Conservation (phyloP, 2,113 vertebrate species). For the Calcarius ornatus region DNA sequence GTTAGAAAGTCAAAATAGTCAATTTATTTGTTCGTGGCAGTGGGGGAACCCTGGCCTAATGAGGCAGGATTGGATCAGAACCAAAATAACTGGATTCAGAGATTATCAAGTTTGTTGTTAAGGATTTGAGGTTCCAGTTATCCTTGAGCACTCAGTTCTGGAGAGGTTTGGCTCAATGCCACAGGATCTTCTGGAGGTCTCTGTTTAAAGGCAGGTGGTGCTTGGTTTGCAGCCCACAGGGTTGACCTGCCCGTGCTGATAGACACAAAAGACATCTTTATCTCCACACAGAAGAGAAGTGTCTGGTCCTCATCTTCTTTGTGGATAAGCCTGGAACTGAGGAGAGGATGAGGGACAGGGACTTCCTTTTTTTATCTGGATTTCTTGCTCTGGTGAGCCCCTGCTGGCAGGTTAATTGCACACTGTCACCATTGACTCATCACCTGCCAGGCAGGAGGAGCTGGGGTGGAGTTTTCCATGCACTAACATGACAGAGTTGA, state of each 20-base stretch:
- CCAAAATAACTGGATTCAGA: not conserved
- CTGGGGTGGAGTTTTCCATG: not conserved
- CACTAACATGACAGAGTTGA: not conserved
- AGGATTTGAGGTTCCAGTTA: not conserved
- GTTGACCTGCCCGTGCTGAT: not conserved
- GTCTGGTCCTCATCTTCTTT: not conserved
- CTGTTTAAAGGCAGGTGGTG: not conserved
- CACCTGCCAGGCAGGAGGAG: not conserved
- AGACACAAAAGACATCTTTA: not conserved
- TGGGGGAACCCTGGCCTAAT: not conserved
- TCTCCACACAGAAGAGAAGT: not conserved
- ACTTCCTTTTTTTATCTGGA: not conserved
- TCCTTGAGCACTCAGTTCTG: not conserved
- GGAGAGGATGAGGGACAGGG: not conserved
- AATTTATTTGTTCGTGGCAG: not conserved
- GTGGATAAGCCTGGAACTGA: not conserved
- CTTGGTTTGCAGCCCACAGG: not conserved
- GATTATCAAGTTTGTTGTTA: not conserved
- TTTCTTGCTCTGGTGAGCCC: not conserved
- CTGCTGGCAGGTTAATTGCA: conserved; percentile 7
- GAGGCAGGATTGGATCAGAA: not conserved
- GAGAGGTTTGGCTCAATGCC: not conserved
- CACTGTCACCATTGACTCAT: not conserved
- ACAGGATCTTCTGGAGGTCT: not conserved
- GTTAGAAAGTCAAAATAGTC: not conserved